Conservation (phyloP, 2,797 vertebrate species). For the Phyllotis vaccarum region DNA sequence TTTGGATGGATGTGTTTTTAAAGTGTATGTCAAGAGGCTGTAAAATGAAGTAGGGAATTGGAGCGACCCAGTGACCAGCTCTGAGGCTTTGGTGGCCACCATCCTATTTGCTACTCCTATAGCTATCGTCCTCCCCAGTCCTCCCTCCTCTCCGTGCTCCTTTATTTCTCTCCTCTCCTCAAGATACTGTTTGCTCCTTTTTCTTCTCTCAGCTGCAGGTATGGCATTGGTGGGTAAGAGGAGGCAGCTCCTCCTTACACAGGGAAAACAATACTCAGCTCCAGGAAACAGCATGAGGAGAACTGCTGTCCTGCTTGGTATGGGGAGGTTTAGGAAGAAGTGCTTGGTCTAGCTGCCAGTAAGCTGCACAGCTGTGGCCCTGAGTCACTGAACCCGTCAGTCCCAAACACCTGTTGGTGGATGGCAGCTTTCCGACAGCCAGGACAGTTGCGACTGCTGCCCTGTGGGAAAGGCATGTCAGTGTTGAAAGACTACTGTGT, state of each 20-base stretch:
- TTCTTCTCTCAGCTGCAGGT: not conserved
- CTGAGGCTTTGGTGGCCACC: not conserved
- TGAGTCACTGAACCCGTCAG: slow-evolving; percentile 44
- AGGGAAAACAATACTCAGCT: not conserved
- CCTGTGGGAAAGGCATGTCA: not conserved
- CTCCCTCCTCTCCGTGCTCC: not conserved
- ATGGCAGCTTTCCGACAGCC: slow-evolving; percentile 62
- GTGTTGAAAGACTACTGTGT: not conserved
- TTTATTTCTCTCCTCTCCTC: not conserved
- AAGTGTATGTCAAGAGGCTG: not conserved
- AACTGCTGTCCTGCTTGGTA: slow-evolving; percentile 57
- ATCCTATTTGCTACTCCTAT: not conserved
- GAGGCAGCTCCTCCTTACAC: not conserved
- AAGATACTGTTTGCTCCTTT: not conserved
- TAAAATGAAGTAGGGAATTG: not conserved
- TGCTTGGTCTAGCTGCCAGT: slow-evolving; percentile 53
- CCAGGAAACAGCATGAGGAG: not conserved
- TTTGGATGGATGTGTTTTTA: not conserved
- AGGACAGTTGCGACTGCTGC: not conserved
- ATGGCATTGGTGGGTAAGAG: slow-evolving; percentile 15
- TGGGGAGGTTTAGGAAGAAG: slow-evolving; percentile 40
- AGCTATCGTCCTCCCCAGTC: not conserved
- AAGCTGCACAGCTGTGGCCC: slow-evolving; percentile 54
- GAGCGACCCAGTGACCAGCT: not conserved
- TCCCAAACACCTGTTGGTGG: slow-evolving; percentile 67